phyloP scores from a whole-genome alignment of 2,888 invertebrate species.

The Lycaena phlaeas region DNA sequence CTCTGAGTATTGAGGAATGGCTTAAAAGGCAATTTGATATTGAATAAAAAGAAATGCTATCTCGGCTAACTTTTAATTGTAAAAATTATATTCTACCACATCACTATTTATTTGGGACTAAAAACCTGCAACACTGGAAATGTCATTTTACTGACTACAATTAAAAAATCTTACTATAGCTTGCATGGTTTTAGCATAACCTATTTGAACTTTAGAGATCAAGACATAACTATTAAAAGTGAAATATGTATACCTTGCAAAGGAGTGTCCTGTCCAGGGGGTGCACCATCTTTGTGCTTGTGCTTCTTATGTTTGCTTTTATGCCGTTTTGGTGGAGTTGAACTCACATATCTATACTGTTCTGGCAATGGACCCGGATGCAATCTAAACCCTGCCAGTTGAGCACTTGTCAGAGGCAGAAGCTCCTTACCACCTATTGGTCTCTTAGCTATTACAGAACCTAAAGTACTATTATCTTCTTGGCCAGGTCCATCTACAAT shows the following conservation, averaged over 20 bases:
- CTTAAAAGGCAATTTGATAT: too few relatives aligned
- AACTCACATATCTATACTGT: slow-evolving; percentile 94
- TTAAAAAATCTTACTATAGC: too few relatives aligned
- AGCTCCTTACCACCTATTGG: slow-evolving; percentile 91
- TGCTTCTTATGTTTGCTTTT: slow-evolving; percentile 97
- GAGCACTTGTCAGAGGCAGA: slow-evolving; percentile 87
- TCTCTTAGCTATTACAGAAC: slow-evolving; percentile 96
- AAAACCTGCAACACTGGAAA: too few relatives aligned
- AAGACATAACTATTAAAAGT: too few relatives aligned
- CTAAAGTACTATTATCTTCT: slow-evolving; percentile 87
- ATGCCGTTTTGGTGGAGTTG: slow-evolving; percentile 92
- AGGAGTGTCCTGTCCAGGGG: slow-evolving; percentile 82
- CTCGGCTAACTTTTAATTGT: too few relatives aligned
- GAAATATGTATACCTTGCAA: slow-evolving; percentile 73
- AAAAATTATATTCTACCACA: too few relatives aligned
- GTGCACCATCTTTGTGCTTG: slow-evolving; percentile 90
- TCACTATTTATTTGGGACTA: too few relatives aligned
- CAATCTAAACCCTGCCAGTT: slow-evolving; percentile 92
- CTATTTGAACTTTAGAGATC: too few relatives aligned
- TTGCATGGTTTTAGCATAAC: too few relatives aligned
- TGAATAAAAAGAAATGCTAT: too few relatives aligned
- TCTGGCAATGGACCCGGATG: slow-evolving; percentile 98
- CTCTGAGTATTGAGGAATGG: too few relatives aligned
- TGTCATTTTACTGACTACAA: too few relatives aligned
- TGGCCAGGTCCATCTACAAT: slow-evolving; percentile 95